Evolutionary conservation across 2,888 invertebrate species (phyloP).

Genomic region (Zaprionus bogoriensis): DNA sequence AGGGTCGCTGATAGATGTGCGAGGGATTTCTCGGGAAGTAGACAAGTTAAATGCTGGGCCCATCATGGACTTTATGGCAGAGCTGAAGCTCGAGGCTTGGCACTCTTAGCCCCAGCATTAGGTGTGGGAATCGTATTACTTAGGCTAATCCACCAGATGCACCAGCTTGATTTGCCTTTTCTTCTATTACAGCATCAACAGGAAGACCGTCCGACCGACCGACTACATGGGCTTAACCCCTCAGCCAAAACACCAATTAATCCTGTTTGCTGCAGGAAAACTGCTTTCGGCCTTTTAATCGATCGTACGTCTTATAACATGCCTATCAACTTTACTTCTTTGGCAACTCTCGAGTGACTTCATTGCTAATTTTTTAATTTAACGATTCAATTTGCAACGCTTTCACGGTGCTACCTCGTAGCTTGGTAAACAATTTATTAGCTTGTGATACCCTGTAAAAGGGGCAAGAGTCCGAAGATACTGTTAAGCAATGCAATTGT

Average conservation of each 20-base stretch:
- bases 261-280: neutral
- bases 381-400: slow-evolving; percentile 46
- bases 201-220: neutral
- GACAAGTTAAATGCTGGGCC: neutral
- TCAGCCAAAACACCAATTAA: neutral
- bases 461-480: too few relatives aligned
- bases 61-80: neutral
- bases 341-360: slow-evolving; percentile 6
- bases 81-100: neutral
- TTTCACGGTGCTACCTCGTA: slow-evolving; percentile 27
- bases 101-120: too few relatives aligned
- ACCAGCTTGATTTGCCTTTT: neutral
- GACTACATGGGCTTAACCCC: neutral
- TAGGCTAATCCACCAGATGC: neutral
- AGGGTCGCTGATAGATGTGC: slow-evolving; percentile 46
- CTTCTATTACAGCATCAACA: neutral
- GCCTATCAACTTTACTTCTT: neutral
- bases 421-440: slow-evolving; percentile 27
- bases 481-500: too few relatives aligned
- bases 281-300: slow-evolving; percentile 2
- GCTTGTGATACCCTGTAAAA: neutral
- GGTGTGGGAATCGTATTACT: neutral
- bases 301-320: neutral
- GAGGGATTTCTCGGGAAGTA: neutral
- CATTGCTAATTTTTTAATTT: slow-evolving; percentile 32